These are phyloP conservation scores for Micromys minutus DNA, from an alignment of 2,113 vertebrate genomes.

Conservation along the genomic window DNA sequence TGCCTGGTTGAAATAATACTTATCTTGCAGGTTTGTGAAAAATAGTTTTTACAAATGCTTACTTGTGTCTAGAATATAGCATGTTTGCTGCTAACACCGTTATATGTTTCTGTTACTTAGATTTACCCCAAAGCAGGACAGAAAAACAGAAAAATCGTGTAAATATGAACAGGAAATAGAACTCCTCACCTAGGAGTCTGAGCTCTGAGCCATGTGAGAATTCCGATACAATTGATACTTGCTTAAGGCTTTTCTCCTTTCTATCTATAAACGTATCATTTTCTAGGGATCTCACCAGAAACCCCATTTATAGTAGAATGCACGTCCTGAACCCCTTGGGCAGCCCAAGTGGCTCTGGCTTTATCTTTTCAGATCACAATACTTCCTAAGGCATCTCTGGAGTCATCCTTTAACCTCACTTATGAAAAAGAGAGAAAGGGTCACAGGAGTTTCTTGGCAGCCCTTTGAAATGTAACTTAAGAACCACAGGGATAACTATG, in stretches of 20 bases:
- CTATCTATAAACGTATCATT: neutral
- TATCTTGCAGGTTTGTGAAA: constrained; percentile 32
- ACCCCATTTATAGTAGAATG: neutral
- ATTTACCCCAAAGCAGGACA: neutral
- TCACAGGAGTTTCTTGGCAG: neutral
- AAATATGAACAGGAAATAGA: neutral
- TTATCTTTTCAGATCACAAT: neutral
- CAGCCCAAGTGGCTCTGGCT: neutral
- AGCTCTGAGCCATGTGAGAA: neutral
- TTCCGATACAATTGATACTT: neutral
- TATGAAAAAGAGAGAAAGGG: neutral
- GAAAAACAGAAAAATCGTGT: neutral
- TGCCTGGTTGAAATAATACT: neutral
- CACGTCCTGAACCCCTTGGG: neutral
- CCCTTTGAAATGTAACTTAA: neutral
- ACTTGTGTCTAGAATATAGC: neutral
- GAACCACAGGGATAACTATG: neutral
- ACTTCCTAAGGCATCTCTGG: neutral
- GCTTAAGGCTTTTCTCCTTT: neutral
- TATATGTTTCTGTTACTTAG: neutral
- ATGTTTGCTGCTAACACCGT: neutral
- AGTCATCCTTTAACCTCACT: neutral
- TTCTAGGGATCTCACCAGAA: neutral
- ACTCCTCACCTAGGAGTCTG: neutral
- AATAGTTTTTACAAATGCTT: constrained; percentile 42